phyloP scores from a whole-genome alignment of 2,797 vertebrate genomes.

The Muscicapa striata region DNA sequence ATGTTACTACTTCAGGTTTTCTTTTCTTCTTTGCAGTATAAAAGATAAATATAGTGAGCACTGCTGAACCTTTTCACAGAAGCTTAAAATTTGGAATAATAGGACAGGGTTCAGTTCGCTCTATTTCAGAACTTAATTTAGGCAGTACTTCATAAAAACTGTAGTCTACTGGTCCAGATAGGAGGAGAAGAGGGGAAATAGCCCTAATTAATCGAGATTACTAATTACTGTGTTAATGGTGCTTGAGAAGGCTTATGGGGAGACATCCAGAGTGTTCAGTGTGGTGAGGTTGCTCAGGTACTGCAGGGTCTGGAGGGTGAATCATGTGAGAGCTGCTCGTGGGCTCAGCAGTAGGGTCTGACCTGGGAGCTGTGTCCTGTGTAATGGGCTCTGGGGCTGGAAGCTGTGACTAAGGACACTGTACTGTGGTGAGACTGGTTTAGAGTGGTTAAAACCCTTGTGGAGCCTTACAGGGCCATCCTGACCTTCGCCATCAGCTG shows the following conservation, averaged over 20 bases:
- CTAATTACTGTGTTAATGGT: not conserved
- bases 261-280: not conserved
- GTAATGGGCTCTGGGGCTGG: fast-evolving
- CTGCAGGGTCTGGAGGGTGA: fast-evolving
- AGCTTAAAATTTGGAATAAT: not conserved
- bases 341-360: not conserved
- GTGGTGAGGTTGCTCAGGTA: no score
- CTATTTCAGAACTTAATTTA: not conserved
- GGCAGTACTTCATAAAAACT: not conserved
- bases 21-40: not conserved
- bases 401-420: not conserved
- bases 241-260: not conserved
- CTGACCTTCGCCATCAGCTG: fast-evolving
- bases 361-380: not conserved
- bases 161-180: not conserved
- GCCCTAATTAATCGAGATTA: not conserved
- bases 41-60: not conserved
- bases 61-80: not conserved
- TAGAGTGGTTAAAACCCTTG: not conserved
- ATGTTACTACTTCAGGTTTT: not conserved
- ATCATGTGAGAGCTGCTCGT: not conserved
- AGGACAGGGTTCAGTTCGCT: not conserved
- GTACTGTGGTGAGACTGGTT: not conserved
- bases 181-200: not conserved
- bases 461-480: not conserved